phyloP scores from a whole-genome alignment of 2,113 vertebrate species.

The Propithecus coquereli region DNA sequence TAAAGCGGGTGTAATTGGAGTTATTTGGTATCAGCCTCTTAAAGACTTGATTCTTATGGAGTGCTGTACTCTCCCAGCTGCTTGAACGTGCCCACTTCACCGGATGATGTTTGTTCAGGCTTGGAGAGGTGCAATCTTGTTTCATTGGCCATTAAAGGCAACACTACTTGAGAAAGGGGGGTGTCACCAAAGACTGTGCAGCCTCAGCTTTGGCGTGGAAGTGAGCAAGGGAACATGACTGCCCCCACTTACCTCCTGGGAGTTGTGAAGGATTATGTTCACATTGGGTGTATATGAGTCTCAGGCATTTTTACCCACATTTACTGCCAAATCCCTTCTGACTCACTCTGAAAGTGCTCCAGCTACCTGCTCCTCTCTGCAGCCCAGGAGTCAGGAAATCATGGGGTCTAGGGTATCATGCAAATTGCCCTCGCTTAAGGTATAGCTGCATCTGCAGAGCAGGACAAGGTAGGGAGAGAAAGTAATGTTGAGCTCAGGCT shows the following conservation, averaged over 20 bases:
- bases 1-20: background rate
- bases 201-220: background rate
- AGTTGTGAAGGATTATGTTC: background rate
- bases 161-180: rapidly evolving
- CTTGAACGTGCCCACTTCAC: background rate
- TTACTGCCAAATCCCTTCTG: background rate
- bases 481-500: background rate
- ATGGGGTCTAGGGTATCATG: background rate
- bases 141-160: background rate
- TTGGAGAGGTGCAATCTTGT: background rate
- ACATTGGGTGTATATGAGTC: background rate
- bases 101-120: background rate
- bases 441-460: background rate
- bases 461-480: background rate
- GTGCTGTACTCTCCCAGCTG: background rate
- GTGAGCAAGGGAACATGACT: background rate
- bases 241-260: background rate
- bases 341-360: background rate
- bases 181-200: background rate
- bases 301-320: background rate
- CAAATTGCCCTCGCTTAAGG: background rate
- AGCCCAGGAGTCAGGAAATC: background rate
- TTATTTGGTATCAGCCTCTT: background rate
- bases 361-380: background rate
- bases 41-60: background rate